Conservation (phyloP, 2,797 vertebrate species). For the Sphaeramia orbicularis region DNA sequence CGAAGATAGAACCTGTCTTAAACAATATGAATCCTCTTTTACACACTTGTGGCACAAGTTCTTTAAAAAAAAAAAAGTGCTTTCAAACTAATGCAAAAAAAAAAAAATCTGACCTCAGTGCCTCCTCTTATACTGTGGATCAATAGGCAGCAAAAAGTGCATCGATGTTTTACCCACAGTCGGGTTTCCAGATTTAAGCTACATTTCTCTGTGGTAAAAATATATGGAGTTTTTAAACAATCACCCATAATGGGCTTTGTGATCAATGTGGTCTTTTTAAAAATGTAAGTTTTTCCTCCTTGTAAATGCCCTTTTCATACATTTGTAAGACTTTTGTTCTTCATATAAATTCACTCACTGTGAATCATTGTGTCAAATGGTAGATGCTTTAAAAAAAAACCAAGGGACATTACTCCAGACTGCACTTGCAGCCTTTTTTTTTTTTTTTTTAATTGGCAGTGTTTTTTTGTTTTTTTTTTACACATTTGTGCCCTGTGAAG, state of each 20-base stretch:
- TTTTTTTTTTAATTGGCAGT: slow-evolving; percentile 14
- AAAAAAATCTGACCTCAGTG: slow-evolving; percentile 83
- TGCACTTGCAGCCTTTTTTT: slow-evolving; percentile 22
- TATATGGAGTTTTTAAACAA: slow-evolving; percentile 36
- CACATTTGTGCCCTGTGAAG: slow-evolving; percentile 40
- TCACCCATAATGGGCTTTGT: slow-evolving; percentile 25
- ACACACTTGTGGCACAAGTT: slow-evolving; percentile 76
- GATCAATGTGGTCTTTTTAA: slow-evolving; percentile 39
- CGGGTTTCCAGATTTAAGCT: slow-evolving; percentile 56
- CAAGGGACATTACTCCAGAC: slow-evolving; percentile 37
- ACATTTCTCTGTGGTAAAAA: slow-evolving; percentile 36
- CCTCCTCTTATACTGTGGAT: slow-evolving; percentile 86
- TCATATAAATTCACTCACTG: slow-evolving; percentile 13
- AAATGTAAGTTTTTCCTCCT: neutral
- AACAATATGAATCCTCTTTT: slow-evolving; percentile 57
- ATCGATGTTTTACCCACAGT: slow-evolving; percentile 27
- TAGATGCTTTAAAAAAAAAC: slow-evolving; percentile 33
- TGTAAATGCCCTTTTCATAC: slow-evolving; percentile 37
- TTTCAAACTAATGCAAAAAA: slow-evolving; percentile 77
- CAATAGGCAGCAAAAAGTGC: slow-evolving; percentile 33
- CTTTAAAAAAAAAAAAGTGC: slow-evolving; percentile 61
- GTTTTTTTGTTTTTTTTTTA: slow-evolving; percentile 34
- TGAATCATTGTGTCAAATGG: slow-evolving; percentile 55
- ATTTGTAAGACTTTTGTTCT: slow-evolving; percentile 36
- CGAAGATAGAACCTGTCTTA: slow-evolving; percentile 85